These are phyloP conservation scores for Onychomys torridus DNA, from an alignment of 2,797 vertebrate genomes.

Conservation along the genomic window DNA sequence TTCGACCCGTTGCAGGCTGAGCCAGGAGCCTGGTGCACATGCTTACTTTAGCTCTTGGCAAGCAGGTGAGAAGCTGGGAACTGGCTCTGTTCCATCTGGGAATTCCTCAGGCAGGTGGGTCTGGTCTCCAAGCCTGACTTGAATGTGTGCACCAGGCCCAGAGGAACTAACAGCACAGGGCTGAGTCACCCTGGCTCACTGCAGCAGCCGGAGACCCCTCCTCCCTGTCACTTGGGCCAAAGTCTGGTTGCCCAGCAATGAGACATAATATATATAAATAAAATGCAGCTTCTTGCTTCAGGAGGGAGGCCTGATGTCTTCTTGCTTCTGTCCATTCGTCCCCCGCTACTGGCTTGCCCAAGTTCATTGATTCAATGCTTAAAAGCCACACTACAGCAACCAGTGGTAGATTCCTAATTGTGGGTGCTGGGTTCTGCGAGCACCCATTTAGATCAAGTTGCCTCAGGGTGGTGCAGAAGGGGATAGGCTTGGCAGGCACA, in stretches of 20 bases:
- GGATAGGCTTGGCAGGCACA: not conserved
- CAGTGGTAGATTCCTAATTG: not conserved
- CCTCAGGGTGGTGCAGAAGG: not conserved
- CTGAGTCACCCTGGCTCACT: conserved; percentile 65
- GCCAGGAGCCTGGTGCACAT: not conserved
- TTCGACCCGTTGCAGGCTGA: not conserved
- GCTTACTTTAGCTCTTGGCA: not conserved
- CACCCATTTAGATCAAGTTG: not conserved
- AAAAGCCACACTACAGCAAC: not conserved
- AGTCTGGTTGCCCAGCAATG: conserved; percentile 73
- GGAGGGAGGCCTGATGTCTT: not conserved
- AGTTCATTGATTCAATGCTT: not conserved
- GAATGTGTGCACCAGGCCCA: conserved; percentile 14
- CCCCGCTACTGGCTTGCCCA: not conserved
- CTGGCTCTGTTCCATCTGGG: not conserved
- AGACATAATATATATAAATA: conserved; percentile 79
- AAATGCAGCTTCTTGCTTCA: not conserved
- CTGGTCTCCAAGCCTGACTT: not conserved
- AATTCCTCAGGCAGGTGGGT: not conserved
- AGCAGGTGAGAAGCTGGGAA: not conserved
- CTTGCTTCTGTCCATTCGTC: not conserved
- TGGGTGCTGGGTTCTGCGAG: not conserved
- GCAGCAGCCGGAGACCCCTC: conserved; percentile 26
- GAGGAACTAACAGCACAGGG: not conserved
- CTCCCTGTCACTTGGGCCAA: not conserved